These are phyloP conservation scores for Heliangelus exortis DNA, from an alignment of 2,797 vertebrate genomes.

Conservation along the genomic window DNA sequence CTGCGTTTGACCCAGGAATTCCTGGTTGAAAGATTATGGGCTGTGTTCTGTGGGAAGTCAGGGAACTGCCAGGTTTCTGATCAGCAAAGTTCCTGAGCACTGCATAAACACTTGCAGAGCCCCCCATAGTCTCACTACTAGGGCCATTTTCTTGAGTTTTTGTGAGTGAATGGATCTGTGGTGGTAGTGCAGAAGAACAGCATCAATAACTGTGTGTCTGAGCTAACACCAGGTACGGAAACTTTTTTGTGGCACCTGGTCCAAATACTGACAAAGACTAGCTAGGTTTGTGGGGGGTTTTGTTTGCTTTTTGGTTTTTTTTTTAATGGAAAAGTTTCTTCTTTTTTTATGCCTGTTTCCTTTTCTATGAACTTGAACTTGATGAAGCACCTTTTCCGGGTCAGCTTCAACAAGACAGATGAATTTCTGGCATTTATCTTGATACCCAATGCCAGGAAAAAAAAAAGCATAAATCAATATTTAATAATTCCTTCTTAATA, in stretches of 20 bases:
- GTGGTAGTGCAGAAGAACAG: neutral
- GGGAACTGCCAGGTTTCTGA: neutral
- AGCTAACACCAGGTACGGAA: neutral
- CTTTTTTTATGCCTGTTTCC: neutral
- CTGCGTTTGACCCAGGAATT: neutral
- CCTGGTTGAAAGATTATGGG: neutral
- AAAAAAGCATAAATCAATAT: neutral
- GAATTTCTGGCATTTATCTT: conserved; percentile 43
- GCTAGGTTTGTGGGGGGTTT: too few relatives aligned
- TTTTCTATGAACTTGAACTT: conserved; percentile 2
- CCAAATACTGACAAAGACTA: neutral
- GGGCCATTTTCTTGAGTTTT: neutral
- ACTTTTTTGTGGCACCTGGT: neutral
- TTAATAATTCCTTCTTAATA: conserved; percentile 51
- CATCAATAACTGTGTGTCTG: neutral
- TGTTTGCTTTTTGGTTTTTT: too few relatives aligned
- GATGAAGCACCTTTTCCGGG: conserved; percentile 4
- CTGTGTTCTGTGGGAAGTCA: neutral
- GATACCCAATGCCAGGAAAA: neutral
- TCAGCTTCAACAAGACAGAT: conserved; percentile 14
- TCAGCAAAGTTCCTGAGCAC: neutral
- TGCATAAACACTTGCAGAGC: neutral
- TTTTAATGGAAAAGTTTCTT: neutral
- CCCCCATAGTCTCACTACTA: neutral
- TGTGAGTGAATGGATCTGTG: neutral